Evolutionary conservation across 1,140 invertebrate genomes (phyloP).

Genomic region (Atopsyche davidsoni): DNA sequence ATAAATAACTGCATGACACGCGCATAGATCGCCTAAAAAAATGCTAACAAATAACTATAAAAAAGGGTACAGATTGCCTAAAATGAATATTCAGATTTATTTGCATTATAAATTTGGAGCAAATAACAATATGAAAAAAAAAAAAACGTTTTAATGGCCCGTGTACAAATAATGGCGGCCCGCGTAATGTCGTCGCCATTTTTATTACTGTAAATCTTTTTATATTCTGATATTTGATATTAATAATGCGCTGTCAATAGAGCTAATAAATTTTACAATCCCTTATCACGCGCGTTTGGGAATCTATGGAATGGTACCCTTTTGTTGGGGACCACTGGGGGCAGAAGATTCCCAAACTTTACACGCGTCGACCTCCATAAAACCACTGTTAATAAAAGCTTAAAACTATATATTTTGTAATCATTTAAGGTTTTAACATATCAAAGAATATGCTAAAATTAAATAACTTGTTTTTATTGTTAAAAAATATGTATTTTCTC

Average conservation of each 20-base stretch:
- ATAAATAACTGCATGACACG: no score
- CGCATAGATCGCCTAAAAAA: no score
- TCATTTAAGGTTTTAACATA: no score
- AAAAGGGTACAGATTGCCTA: no score
- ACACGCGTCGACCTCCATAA: no score
- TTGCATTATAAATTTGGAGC: conserved; percentile 10
- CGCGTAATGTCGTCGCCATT: conserved; percentile 20
- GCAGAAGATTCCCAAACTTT: conserved; percentile 13
- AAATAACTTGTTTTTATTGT: no score
- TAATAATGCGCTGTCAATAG: conserved; percentile 31
- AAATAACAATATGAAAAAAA: conserved; percentile 19
- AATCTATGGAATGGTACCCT: conserved; percentile 17
- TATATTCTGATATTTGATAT: conserved; percentile 28
- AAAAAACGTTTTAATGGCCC: conserved; percentile 24
- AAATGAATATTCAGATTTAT: conserved; percentile 19
- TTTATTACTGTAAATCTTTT: conserved; percentile 20
- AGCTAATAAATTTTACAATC: conserved; percentile 29
- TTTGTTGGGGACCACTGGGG: conserved; percentile 22
- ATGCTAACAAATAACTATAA: no score
- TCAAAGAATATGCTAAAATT: no score
- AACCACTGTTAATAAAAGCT: no score
- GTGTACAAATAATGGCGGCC: conserved; percentile 24
- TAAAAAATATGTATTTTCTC: no score
- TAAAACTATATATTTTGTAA: no score
- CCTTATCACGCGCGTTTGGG: conserved; percentile 22